These are phyloP conservation scores for Clarias batrachus DNA, from an alignment of 2,113 vertebrate species.

Conservation along the genomic window DNA sequence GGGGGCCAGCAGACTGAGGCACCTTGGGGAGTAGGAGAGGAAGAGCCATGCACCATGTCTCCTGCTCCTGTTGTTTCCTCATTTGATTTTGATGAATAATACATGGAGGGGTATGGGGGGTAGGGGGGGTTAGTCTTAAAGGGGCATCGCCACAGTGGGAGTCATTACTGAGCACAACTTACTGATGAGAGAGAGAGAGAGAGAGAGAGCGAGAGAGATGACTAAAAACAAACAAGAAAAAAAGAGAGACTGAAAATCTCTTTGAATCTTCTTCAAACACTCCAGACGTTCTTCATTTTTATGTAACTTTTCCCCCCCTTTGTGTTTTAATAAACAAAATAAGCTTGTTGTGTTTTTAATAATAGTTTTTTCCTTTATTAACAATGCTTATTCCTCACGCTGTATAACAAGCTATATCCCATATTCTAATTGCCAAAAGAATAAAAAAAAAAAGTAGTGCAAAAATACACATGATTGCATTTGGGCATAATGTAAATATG, in stretches of 20 bases:
- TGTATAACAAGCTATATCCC: conserved; percentile 11
- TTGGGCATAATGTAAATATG: background rate
- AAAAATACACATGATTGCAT: conserved; percentile 16
- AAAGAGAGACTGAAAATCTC: conserved; percentile 60
- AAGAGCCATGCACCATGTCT: conserved; percentile 87
- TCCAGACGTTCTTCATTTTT: conserved; percentile 57
- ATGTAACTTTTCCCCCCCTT: conserved; percentile 22
- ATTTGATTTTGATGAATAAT: conserved; percentile 99
- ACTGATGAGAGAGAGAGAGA: conserved; percentile 70
- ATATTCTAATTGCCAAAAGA: conserved; percentile 12
- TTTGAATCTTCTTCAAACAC: conserved; percentile 69
- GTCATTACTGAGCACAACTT: conserved; percentile 79
- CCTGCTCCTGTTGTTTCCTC: conserved; percentile 88
- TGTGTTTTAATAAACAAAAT: conserved; percentile 64
- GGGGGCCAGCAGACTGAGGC: conserved; percentile 90
- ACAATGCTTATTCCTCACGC: conserved; percentile 45
- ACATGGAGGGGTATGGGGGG: conserved; percentile 76
- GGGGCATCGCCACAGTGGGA: conserved; percentile 79
- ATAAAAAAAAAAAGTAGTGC: conserved; percentile 2
- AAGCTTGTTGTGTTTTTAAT: conserved; percentile 66
- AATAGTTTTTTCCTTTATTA: conserved; percentile 62
- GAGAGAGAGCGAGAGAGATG: conserved; percentile 44
- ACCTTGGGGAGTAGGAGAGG: conserved; percentile 94
- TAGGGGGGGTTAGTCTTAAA: conserved; percentile 75
- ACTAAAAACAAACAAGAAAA: conserved; percentile 73